Percentiles rank a stretch among this genome's conserved stretches.
Conservation (phyloP, 2,113 vertebrate species). For the Centrocercus urophasianus region DNA sequence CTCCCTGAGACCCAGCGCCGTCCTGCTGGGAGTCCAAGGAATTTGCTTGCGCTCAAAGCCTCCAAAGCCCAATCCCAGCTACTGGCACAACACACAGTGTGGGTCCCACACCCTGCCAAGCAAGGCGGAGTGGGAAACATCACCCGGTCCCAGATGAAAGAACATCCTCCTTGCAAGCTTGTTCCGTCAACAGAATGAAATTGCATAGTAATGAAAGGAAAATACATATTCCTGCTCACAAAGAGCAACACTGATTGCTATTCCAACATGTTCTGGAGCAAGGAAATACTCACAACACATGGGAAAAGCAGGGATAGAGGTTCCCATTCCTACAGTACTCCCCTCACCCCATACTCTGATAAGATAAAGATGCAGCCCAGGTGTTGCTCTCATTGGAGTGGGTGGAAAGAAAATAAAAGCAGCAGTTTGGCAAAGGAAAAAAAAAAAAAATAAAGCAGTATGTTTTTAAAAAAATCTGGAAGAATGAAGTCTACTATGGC, state of each 20-base stretch:
- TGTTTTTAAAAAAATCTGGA: not conserved
- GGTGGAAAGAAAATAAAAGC: not conserved
- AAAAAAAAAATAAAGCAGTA: not conserved
- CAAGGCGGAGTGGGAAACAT: not conserved
- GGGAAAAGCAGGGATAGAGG: not conserved
- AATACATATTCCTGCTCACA: conserved; percentile 19
- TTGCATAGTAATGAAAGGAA: conserved; percentile 17
- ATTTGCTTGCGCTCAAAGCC: not conserved
- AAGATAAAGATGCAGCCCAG: not conserved
- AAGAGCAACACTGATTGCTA: not conserved
- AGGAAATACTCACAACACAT: too few relatives aligned
- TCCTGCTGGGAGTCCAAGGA: not conserved
- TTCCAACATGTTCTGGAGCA: not conserved
- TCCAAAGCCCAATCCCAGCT: not conserved
- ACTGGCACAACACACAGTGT: not conserved
- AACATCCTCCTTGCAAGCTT: conserved; percentile 6
- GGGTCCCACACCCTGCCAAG: not conserved
- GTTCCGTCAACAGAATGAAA: not conserved
- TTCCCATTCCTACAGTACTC: conserved; percentile 3
- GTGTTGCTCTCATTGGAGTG: not conserved
- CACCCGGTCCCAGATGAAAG: not conserved
- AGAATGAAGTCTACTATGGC: not conserved
- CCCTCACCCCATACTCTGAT: not conserved
- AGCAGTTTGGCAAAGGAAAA: not conserved
- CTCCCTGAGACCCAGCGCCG: not conserved